These are phyloP conservation scores for Scomberomorus guttatus DNA, from an alignment of 2,797 vertebrate genomes.

Conservation along the genomic window DNA sequence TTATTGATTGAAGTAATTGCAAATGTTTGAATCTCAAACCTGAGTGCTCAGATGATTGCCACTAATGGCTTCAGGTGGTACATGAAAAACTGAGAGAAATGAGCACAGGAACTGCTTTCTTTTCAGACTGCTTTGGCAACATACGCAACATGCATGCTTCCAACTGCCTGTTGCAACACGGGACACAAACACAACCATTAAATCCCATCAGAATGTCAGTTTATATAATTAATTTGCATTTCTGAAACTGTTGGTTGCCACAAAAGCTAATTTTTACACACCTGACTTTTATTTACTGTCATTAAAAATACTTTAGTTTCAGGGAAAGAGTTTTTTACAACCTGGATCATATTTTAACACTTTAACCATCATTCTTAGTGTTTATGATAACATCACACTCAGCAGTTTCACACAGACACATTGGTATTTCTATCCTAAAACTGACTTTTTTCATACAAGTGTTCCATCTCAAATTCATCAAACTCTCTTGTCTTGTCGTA, in stretches of 20 bases:
- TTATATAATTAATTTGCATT: background rate
- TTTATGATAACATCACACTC: no score
- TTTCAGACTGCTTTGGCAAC: background rate
- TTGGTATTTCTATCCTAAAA: no score
- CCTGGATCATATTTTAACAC: no score
- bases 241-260: background rate
- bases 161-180: background rate
- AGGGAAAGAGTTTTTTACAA: no score
- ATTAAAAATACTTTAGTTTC: no score
- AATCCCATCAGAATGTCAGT: background rate
- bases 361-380: no score
- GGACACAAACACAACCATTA: background rate
- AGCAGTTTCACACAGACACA: no score
- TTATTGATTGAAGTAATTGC: slow-evolving; percentile 68
- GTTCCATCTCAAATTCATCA: no score
- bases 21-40: slow-evolving; percentile 14
- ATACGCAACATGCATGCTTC: background rate
- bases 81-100: background rate
- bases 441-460: no score
- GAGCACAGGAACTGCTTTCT: background rate
- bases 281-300: no score
- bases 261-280: background rate
- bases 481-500: no score
- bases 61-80: slow-evolving; percentile 21
- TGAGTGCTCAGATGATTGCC: slow-evolving; percentile 22